Conservation (phyloP, 2,113 vertebrate species). For the Salvator merianae region DNA sequence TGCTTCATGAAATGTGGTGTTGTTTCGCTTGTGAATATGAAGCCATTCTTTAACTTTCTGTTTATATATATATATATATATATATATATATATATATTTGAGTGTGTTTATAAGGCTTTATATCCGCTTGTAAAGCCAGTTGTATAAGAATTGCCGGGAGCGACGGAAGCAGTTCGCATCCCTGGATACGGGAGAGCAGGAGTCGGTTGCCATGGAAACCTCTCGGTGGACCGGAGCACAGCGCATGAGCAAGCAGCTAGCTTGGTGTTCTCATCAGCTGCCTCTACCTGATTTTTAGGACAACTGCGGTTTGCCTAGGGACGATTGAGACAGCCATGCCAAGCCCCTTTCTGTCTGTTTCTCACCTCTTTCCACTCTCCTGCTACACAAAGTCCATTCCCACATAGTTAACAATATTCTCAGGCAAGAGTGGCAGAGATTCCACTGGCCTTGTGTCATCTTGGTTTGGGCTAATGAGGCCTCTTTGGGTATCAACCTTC, state of each 20-base stretch:
- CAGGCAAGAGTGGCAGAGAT: no score
- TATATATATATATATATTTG: no score
- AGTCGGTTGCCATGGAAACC: slow-evolving; percentile 16
- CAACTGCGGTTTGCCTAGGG: slow-evolving; percentile 34
- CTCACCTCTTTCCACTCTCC: no score
- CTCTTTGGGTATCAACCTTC: accelerated
- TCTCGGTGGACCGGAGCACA: slow-evolving; percentile 26
- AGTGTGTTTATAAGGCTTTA: no score
- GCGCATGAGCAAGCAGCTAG: not conserved
- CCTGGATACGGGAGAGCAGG: not conserved
- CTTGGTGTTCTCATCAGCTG: slow-evolving; percentile 32
- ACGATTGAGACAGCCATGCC: slow-evolving; percentile 25
- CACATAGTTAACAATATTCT: not conserved
- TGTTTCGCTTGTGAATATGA: no score
- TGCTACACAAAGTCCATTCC: slow-evolving; percentile 5
- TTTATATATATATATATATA: no score
- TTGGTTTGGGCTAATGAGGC: not conserved
- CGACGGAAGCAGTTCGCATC: not conserved
- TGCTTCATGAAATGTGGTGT: no score
- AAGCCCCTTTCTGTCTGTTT: not conserved
- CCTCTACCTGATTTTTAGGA: slow-evolving; percentile 34
- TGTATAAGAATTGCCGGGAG: not conserved
- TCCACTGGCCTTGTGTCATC: accelerated
- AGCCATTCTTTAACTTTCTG: no score
- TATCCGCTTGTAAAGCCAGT: not conserved